Conservation (phyloP, 1,140 invertebrate genomes). For the Cydia splendana region DNA sequence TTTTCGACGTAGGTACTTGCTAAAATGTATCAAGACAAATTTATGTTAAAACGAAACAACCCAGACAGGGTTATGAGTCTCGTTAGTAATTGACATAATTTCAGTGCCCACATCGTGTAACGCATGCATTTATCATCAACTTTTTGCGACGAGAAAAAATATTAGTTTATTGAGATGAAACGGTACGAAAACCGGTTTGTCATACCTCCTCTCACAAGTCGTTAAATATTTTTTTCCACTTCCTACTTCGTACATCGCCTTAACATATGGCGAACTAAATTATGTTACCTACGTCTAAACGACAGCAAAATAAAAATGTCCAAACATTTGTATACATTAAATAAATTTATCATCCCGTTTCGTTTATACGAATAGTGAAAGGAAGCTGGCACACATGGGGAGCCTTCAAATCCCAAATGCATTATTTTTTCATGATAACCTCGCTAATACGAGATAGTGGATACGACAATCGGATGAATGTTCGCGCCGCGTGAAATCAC, state of each 20-base stretch:
- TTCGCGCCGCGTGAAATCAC: constrained; percentile 77
- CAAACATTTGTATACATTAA: constrained; percentile 80
- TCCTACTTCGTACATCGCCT: constrained; percentile 70
- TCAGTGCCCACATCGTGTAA: constrained; percentile 48
- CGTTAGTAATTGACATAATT: constrained; percentile 56
- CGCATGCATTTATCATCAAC: constrained; percentile 57
- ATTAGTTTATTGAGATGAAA: constrained; percentile 50
- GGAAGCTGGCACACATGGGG: constrained; percentile 76
- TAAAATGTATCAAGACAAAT: not conserved
- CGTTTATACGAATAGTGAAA: constrained; percentile 65
- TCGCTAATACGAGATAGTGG: constrained; percentile 73
- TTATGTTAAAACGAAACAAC: not conserved
- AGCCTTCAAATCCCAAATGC: constrained; percentile 72
- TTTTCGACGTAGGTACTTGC: not conserved
- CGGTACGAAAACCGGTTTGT: constrained; percentile 62
- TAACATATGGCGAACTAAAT: constrained; percentile 78
- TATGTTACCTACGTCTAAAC: constrained; percentile 76
- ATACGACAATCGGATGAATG: constrained; percentile 72
- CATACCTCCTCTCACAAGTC: constrained; percentile 68
- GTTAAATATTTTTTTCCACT: constrained; percentile 74
- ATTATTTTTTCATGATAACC: constrained; percentile 77
- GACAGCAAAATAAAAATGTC: constrained; percentile 79
- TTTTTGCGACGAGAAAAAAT: constrained; percentile 56
- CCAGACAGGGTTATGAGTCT: constrained; percentile 39
- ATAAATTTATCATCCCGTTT: constrained; percentile 78